A percentile compares a stretch with the other conserved stretches of the same genome.
These are phyloP conservation scores for Saturnia japonica DNA, from an alignment of 2,888 invertebrate genomes.

Conservation along the genomic window DNA sequence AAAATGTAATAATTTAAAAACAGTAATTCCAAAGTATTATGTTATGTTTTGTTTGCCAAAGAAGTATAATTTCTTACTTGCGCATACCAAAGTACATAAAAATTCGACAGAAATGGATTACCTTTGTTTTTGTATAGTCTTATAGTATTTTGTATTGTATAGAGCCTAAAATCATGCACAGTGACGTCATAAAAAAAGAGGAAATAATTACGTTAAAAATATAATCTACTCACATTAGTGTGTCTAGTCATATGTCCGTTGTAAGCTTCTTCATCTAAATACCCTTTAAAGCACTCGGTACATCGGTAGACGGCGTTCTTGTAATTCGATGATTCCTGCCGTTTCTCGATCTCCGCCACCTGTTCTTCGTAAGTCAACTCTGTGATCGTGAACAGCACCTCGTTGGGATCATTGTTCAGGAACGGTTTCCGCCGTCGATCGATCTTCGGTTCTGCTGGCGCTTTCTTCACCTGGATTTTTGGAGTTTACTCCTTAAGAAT, in stretches of 20 bases:
- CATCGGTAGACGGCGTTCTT: constrained; percentile 68
- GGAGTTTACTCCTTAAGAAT: too few species aligned
- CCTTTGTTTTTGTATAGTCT: too few species aligned
- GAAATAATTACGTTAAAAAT: background rate
- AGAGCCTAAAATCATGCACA: too few species aligned
- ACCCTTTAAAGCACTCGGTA: constrained; percentile 66
- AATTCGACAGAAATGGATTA: too few species aligned
- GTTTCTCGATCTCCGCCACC: constrained; percentile 64
- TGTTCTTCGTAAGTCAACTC: constrained; percentile 65
- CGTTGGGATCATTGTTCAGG: constrained; percentile 64
- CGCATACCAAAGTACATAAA: too few species aligned
- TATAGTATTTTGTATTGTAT: too few species aligned
- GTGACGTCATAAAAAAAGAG: too few species aligned
- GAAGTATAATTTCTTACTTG: too few species aligned
- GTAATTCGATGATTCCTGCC: constrained; percentile 63
- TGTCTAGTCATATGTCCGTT: constrained; percentile 64
- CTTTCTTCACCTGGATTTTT: constrained; percentile 17
- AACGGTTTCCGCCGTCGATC: constrained; percentile 64
- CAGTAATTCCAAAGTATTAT: too few species aligned
- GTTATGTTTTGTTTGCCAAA: too few species aligned
- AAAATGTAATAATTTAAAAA: too few species aligned
- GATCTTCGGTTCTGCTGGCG: constrained; percentile 24
- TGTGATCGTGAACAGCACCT: constrained; percentile 63
- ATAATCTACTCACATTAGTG: constrained; percentile 57
- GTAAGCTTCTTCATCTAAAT: constrained; percentile 66